Conservation (phyloP, 2,797 vertebrate species). For the Pristis pectinata region DNA sequence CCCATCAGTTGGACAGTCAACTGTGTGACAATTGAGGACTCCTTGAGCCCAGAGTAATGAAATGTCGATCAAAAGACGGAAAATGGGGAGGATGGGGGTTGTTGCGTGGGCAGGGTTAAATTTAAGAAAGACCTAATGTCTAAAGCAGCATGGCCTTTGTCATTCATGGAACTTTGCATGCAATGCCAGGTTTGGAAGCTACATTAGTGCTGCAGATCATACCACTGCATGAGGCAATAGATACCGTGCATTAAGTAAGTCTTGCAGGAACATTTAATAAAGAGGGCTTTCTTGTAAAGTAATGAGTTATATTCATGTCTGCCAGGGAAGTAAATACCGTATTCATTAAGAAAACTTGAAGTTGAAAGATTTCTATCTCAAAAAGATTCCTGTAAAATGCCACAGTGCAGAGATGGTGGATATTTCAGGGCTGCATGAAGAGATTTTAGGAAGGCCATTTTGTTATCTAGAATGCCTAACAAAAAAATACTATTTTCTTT, state of each 20-base stretch:
- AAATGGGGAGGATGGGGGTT: not conserved
- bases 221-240: not conserved
- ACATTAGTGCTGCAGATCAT: not conserved
- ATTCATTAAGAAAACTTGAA: conserved; percentile 36
- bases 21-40: not conserved
- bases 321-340: conserved; percentile 33
- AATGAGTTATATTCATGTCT: conserved; percentile 33
- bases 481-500: not conserved
- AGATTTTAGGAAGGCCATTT: conserved; percentile 14
- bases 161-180: not conserved
- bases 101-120: too few relatives aligned
- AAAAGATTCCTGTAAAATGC: conserved; percentile 33
- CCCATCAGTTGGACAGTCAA: not conserved
- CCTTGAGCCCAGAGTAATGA: not conserved
- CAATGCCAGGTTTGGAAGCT: not conserved
- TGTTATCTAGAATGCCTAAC: not conserved
- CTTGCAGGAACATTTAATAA: conserved; percentile 34
- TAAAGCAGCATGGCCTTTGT: not conserved
- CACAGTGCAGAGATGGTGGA: conserved; percentile 16
- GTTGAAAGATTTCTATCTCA: conserved; percentile 35
- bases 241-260: conserved; percentile 3
- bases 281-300: conserved; percentile 34
- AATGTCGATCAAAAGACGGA: not conserved
- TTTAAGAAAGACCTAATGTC: not conserved
- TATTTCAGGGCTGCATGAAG: conserved; percentile 22